Base-by-base conservation (phyloP, 2,797 vertebrate genomes). In the Antennarius maculatus region DNA sequence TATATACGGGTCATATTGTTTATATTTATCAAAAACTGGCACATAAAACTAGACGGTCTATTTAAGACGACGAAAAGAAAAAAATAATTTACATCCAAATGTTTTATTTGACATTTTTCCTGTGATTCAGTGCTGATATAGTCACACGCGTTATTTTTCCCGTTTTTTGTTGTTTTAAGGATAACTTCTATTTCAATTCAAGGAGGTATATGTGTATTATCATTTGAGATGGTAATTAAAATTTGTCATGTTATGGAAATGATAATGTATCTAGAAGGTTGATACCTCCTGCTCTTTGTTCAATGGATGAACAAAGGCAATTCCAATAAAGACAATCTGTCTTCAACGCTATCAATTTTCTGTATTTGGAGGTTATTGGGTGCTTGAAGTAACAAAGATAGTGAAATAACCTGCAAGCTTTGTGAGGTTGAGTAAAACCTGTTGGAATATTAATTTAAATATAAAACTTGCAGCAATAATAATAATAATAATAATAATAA, bases 261-360 rank as follows among this genome's bases (percentile, higher is more conserved):
- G 86, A 90, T 90, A 82, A 83, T 96, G 96, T 97, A 95, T 94
- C 92, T 92, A 91, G 92, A 95, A 95, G 94, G 94, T 94, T 95
- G 94, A 96, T 93, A 94, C 94, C 95, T 95, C 82, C 95, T 84
- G 94, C 88, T 93, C 93, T 94, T 94, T 96, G 95, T 96, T 96
- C 93, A 92, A 93, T 92, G 95, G 94, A 93, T 91, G 95, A 95
- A 95, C 95, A 95, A 95, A 96, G 95, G 89, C 90, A 73, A 97
- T 97, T 97, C 94, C 92, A 98, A 98, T 98, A 97, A 98, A 98
- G 96, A 97, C 96, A 97, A 97, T 96, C 95, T 96, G 97, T 97
- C 96, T 93, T 95, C 91, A 92, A 95, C 89, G 88, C 88, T 64
- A 84, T 79, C 80, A 73, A 84, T 81, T 71, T 80, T 61, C 85